Base-by-base conservation (phyloP, 2,888 invertebrate genomes). In the Papilio demoleus region DNA sequence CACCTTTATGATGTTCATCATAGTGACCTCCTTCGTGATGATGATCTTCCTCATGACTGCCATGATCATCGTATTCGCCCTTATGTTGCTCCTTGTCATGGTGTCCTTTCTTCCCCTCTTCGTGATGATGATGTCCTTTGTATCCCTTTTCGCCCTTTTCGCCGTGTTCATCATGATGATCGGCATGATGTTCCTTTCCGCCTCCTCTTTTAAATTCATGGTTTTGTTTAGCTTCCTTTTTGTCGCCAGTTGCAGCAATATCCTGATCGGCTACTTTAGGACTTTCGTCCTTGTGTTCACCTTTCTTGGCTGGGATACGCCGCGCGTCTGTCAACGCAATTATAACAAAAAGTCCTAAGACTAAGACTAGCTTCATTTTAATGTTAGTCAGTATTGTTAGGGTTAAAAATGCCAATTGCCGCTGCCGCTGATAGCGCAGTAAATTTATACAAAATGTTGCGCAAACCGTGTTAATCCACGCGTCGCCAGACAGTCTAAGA, bases 121-220 rank as follows among this genome's bases (percentile, higher is more conserved):
- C 94, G 73, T 95, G 93, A 68, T 95, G 93, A 78, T 96, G 95
- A 71, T 94, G 93, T 12, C 94, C 94, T 78, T 95, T 95, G 86
- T 96, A 95, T 0, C 95, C 95, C 72, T 96, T 96, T 73, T 95
- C 94, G 0, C 95, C 95, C 77, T 96, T 94, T 71, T 95, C 95
- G 0, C 95, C 95, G 72, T 95, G 94, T 36, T 94, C 93, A 68
- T 93, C 87, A 75, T 94, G 93, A 74, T 95, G 94, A 71, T 95
- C 94, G 0, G 94, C 93, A 72, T 95, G 94, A 71, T 95, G 94
- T 73, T 95, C 95, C 72, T 94, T 94, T 0, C 95, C 95, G 1
- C 94, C 95, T 11, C 96, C 96, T 75, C 94, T 94, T 77, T 94
- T 93, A 81, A 89, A 92, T 58, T 93, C 93, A 70, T 93, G 89